Percentiles rank a stretch among this genome's conserved stretches.
These are phyloP conservation scores for Clavelina lepadiformis DNA, from an alignment of 23 tunicate genomes.

Conservation along the genomic window DNA sequence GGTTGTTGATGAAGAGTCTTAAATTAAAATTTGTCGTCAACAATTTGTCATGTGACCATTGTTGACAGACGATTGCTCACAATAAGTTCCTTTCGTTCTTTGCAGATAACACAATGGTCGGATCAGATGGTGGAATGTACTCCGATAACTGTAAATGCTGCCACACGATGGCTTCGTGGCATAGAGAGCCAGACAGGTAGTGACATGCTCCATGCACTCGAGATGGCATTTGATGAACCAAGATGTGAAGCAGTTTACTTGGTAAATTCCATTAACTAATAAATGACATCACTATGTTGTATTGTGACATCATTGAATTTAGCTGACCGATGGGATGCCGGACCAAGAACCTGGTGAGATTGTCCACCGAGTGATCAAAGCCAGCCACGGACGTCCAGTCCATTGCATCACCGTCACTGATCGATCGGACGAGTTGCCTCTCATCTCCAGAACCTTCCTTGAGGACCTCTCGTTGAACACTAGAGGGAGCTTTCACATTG, in stretches of 20 bases:
- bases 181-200: slow-evolving; percentile 55
- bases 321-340: slow-evolving; percentile 70
- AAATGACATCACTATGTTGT: neutral
- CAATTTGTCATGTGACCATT: neutral
- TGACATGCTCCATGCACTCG: slow-evolving; percentile 42
- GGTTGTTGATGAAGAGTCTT: neutral
- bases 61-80: no score
- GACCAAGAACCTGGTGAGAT: slow-evolving; percentile 59
- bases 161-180: slow-evolving; percentile 78
- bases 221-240: slow-evolving; percentile 81
- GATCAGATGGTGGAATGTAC: slow-evolving; percentile 88
- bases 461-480: slow-evolving; percentile 73
- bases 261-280: slow-evolving; percentile 23
- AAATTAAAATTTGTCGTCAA: neutral
- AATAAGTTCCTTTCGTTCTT: neutral
- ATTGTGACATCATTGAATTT: neutral
- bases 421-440: slow-evolving; percentile 29
- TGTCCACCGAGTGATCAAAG: slow-evolving; percentile 29
- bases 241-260: slow-evolving; percentile 70
- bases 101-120: slow-evolving; percentile 80
- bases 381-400: slow-evolving; percentile 61
- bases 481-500: slow-evolving; percentile 85
- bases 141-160: slow-evolving; percentile 75
- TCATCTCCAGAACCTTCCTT: slow-evolving; percentile 28
- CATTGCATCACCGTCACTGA: slow-evolving; percentile 67